Evolutionary conservation across 2,888 invertebrate species (phyloP), one percentile per base, ranked within the genome.

Genomic region (Candidula unifasciata): DNA sequence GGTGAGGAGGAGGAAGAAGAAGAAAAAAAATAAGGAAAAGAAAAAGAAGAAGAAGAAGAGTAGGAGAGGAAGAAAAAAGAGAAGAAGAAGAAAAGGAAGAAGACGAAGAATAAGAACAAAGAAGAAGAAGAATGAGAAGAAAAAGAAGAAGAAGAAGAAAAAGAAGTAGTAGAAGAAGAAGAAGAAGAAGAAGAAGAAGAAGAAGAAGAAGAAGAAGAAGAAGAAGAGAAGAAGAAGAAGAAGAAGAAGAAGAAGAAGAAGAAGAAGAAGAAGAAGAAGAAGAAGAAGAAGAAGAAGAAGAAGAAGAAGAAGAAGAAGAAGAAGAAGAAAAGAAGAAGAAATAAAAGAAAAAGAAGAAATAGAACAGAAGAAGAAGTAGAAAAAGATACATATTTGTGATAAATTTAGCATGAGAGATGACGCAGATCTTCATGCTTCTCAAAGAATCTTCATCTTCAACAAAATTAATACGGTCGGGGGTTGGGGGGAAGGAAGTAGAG

Each of bases 11-110:
- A 21, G 16, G 69, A 21, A 57, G 54, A 10, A 21, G 57, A 54
- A 69, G 71, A 54, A 44, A 69, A 35, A 78, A 44, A 66, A 57
- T 30, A 5, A 71, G 69, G 33, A 37, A 76, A 30, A 82, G 73
- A 82, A 30, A 76, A n/a, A 76, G 44, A 37, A 64, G 37, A n/a
- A 64, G 76, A 64, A 16, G 74, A 52, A 76, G 37, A 83, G 69
- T 54, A 35, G 76, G 52, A 76, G 16, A 76, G 27, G 60, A 60
- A 60, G 24, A 60, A 5, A 0, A 60, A n/a, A 16, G 18, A 60
- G n/a, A 24, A 24, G n/a, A 60, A n/a, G 21, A 24, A 60, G n/a
- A 60, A 24, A 16, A n/a, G 21, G n/a, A 24, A 21, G n/a, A n/a
- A 60, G n/a, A 60, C 10, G 60, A 21, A 60, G 60, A 60, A n/a